These are phyloP conservation scores for Montipora capricornis DNA, from an alignment of 64 coral and sea anemone genomes.

Conservation along the genomic window DNA sequence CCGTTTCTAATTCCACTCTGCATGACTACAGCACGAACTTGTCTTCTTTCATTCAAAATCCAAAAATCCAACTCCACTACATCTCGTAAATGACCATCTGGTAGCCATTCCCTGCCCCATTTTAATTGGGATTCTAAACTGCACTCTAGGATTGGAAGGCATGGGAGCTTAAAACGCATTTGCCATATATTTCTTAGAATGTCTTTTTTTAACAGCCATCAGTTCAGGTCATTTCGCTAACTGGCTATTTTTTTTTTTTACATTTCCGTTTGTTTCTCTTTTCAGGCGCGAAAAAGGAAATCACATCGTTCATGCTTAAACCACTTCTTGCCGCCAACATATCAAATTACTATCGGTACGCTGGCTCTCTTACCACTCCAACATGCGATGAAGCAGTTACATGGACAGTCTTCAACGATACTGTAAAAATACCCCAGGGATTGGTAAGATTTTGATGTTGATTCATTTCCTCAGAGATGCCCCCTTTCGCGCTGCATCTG, in stretches of 20 bases:
- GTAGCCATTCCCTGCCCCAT: no score
- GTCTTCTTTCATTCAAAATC: no score
- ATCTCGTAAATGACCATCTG: no score
- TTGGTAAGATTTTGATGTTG: conserved; percentile 35
- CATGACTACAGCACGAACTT: no score
- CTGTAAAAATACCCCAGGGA: conserved; percentile 29
- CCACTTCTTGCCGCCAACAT: conserved; percentile 31
- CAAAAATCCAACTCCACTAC: no score
- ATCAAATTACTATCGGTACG: conserved; percentile 66
- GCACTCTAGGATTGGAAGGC: no score
- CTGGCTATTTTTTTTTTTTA: not conserved
- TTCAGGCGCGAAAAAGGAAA: not conserved
- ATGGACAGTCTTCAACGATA: conserved; percentile 72
- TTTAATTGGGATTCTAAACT: no score
- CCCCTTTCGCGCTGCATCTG: no score
- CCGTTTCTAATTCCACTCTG: no score
- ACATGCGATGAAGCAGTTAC: conserved; percentile 66
- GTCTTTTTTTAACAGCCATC: no score
- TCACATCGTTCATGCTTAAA: not conserved
- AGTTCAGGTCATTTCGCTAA: not conserved
- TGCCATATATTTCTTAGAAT: no score
- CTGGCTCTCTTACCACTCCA: conserved; percentile 75
- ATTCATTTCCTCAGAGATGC: not conserved
- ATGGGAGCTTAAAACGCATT: no score
- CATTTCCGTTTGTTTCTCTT: not conserved